Evolutionary conservation across 2,888 invertebrate species (phyloP), one percentile per base, ranked within the genome.

Genomic region (Neelides folsomi): DNA sequence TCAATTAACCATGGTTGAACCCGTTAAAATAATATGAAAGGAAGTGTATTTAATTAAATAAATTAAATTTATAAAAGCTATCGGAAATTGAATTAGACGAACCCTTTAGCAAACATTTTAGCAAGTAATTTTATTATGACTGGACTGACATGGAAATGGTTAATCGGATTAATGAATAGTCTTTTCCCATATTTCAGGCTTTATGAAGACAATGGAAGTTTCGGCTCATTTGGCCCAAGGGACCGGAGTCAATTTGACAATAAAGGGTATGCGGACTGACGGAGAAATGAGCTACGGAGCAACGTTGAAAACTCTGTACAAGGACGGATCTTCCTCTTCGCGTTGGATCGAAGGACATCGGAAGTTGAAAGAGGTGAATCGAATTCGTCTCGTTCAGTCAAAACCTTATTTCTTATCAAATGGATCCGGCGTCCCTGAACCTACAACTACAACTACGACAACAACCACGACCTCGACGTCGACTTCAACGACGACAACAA

Each of bases 161-260:
- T n/a, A 16, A 49, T 12, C 13, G 40, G 9, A 3, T 19, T 20
- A 15, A 38, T 43, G 27, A 19, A 10, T 46, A 19, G 18, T 39
- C 35, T 41, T 35, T 15, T 36, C 42, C 7, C 44, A 37, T 18
- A 34, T 54, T 54, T 1, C 51, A 63, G 63, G 57, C 6, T 60
- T 59, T 52, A 57, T 58, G 12, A 61, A 59, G 18, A 57, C 59
- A 20, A 56, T 62, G 54, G 58, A 59, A 15, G 75, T 82, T 15
- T 77, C 80, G 66, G 76, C 80, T 55, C 77, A 76, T 66, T 71
- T 88, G 51, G 79, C 80, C 67, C 81, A 83, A 3, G 86, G 84
- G 27, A 87, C 87, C 0, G 86, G 81, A 2, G 80, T 86, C 47
- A 87, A 88, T 68, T 84, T 87, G 0, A 85, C 84, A 0, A 75